These are phyloP conservation scores for Odobenus rosmarus DNA, from an alignment of 2,113 vertebrate genomes.

Conservation along the genomic window DNA sequence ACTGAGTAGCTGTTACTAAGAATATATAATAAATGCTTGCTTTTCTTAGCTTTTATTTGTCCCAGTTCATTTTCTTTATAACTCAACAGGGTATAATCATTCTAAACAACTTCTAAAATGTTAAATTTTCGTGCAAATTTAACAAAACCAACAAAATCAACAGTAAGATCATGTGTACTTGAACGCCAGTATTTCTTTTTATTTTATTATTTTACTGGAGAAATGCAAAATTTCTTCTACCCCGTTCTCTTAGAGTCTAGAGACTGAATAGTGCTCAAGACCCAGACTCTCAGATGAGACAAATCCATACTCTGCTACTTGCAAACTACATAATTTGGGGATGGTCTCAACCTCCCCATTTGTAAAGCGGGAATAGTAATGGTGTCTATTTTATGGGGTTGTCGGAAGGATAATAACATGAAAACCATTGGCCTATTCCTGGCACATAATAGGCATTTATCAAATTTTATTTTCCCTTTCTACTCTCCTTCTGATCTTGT, in stretches of 20 bases:
- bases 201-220: neutral
- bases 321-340: neutral
- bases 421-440: neutral
- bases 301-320: neutral
- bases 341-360: neutral
- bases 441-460: neutral
- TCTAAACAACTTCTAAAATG: neutral
- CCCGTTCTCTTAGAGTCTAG: neutral
- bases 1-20: neutral
- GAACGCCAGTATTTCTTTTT: neutral
- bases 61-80: neutral
- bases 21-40: neutral
- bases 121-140: neutral
- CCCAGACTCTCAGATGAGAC: neutral
- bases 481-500: neutral
- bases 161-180: neutral
- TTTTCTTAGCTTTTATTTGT: neutral
- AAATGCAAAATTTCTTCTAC: neutral
- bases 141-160: neutral
- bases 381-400: neutral
- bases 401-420: neutral
- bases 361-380: neutral
- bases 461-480: neutral
- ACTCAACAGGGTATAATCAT: neutral
- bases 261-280: neutral